Base-by-base conservation (phyloP, 2,113 vertebrate species). In the Melanerpes formicivorus region DNA sequence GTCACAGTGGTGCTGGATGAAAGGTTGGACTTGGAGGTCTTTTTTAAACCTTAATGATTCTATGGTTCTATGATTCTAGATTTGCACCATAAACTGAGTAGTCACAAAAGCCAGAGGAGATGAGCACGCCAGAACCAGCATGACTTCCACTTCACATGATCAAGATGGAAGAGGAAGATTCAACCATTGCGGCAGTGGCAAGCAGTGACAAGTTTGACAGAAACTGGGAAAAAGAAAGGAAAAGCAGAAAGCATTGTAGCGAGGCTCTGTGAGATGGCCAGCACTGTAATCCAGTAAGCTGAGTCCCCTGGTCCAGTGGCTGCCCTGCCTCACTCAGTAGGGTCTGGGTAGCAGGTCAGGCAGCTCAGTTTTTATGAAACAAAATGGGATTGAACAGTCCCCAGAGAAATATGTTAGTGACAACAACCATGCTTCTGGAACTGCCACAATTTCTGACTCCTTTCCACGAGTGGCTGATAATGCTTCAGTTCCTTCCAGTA, bases 181-280 rank as follows among this genome's bases (percentile, higher is more conserved):
- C 72, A 44, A 13, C 40, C 1, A 3, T 29, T 25, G 32, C 4
- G 26, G 25, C 26, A 18, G 0, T 23, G 21, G 16, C n/a, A 66
- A 71, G 54, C 2, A 1, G 14, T 55, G 18, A 70, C 13, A 12
- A 5, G 6, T 59, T 81, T 58, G 25, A 37, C 0, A 4, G 40
- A 27, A 82, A 14, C 22, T 27, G 52, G 30, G 34, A 40, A 87
- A 60, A 50, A 78, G 46, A 32, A 87, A 44, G 55, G 22, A 40
- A 58, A 52, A 59, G 22, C 19, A 72, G 37, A 65, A 32, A 18
- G 13, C 22, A 54, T n/a, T 0, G 2, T 17, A 5, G 8, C 0
- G 1, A 65, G 50, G 16, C 3, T 58, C 10, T 80, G 21, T 2
- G 14, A 46, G 55, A 17, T 1, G 3, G 4, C 14, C 2, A 0